Conservation (phyloP, 2,797 vertebrate genomes). For the Myotis planiceps region DNA sequence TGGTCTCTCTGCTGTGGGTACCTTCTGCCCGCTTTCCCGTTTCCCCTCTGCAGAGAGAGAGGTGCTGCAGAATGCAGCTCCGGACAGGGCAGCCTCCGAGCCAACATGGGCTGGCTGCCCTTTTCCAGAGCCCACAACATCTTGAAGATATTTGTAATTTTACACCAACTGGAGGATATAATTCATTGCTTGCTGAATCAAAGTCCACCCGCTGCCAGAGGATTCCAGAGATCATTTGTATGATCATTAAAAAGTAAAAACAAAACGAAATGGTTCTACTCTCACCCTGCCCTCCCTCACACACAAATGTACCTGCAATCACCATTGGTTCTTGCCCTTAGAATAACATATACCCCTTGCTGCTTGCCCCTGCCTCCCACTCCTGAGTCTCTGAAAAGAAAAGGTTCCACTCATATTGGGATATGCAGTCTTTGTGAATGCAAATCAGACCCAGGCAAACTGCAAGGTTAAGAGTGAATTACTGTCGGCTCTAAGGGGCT, state of each 20-base stretch:
- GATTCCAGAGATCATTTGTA: conserved; percentile 56
- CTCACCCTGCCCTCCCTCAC: background rate
- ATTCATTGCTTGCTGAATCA: conserved; percentile 72
- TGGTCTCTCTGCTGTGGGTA: background rate
- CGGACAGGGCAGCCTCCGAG: conserved; percentile 27
- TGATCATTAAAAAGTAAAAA: conserved; percentile 60
- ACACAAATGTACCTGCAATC: background rate
- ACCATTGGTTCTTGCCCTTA: background rate
- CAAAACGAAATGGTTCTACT: conserved; percentile 31
- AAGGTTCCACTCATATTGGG: background rate
- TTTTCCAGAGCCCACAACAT: conserved; percentile 58
- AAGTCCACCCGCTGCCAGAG: conserved; percentile 61
- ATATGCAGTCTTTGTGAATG: background rate
- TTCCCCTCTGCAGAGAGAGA: background rate
- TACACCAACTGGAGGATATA: conserved; percentile 70
- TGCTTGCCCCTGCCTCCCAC: background rate
- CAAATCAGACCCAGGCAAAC: background rate
- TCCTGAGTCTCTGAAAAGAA: background rate
- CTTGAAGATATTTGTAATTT: conserved; percentile 78
- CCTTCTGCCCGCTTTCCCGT: background rate
- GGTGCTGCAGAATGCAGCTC: background rate
- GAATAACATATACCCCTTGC: background rate
- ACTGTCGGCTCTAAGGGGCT: background rate
- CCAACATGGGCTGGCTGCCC: conserved; percentile 25
- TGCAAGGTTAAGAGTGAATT: conserved; percentile 52